Base-by-base conservation (phyloP, 1,140 invertebrate species). In the Apis laboriosa region DNA sequence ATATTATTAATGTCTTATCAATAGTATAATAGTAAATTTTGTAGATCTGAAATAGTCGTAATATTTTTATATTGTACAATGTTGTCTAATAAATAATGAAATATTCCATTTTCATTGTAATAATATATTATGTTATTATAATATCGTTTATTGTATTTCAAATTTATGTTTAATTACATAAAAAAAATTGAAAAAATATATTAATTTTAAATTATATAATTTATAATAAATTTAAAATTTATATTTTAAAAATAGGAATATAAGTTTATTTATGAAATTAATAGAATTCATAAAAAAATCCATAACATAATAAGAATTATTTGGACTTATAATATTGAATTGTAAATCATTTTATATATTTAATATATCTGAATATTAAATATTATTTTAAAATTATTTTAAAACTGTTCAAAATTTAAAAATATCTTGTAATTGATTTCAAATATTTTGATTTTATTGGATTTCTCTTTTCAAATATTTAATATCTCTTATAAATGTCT, bases 51-150 rank as follows among this genome's bases (percentile, higher is more conserved):
- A 68, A 82, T 82, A 60, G 19, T 70, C 55, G n/a, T 60, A 70
- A 77, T 82, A 82, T 77, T 82, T 82, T 82, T 82, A 70, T 82
- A 82, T 82, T 77, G 73, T 77, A 77, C 64, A 82, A 82, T 82
- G 28, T 53, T 77, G n/a, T 79, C 49, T 55, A 77, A 82, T 77
- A 77, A 82, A 82, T 70, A 77, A 60, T 28, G 19, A 77, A 68
- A 28, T 70, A 82, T 70, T 70, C 56, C 80, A 82, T 24, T 66
- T 53, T 77, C 15, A 67, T 68, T 55, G 55, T 67, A 67, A 24
- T 67, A 60, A 53, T 68, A 55, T 11, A 74, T 56, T 81, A n/a
- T n/a, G 34, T 58, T 15, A 75, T 76, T 60, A n/a, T 51, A 17
- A 2, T 28, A 34, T 9, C 21, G 24, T 43, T 34, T 84, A 12